Evolutionary conservation across 2,797 vertebrate species (phyloP), one percentile per base, ranked within the genome.

Genomic region (Spheniscus humboldti): DNA sequence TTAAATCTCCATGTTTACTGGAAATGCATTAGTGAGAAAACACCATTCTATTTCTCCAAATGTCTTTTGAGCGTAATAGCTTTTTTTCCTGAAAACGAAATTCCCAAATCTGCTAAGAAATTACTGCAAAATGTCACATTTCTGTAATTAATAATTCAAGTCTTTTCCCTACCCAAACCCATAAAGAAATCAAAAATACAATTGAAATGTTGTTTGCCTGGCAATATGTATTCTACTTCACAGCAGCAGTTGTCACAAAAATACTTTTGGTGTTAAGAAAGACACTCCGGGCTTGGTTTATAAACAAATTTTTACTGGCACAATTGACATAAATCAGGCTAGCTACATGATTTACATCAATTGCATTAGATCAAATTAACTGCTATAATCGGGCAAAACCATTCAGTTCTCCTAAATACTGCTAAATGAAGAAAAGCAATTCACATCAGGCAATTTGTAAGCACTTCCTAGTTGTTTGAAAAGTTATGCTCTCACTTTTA

Each of bases 121-220:
- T 93, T 78, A 92, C 73, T 55, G 94, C 91, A 84, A 94, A 96
- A 97, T 95, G 81, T 72, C 95, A 90, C 50, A 87, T 57, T 72
- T 82, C 64, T 92, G 74, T 92, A 97, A 95, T 96, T 97, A 94
- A 96, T 96, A 96, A 95, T 96, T 95, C 47, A 94, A 86, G 81
- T 68, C 48, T 95, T 88, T 86, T 93, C 83, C 82, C 62, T 69
- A 79, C 33, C 41, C 78, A 66, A 94, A 35, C 68, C 43, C 93
- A 94, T 84, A 55, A 97, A 97, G 90, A 94, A 97, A 97, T 96
- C 48, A 96, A 93, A 96, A 97, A 88, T 86, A 95, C 78, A 93
- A 94, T 68, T 72, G 64, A 87, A 94, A 93, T 96, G 81, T 59
- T 97, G 67, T 96, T 94, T 96, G 92, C 27, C 33, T 96, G 78